These are phyloP conservation scores for Cichladusa arquata DNA, from an alignment of 2,113 vertebrate species.

Conservation along the genomic window DNA sequence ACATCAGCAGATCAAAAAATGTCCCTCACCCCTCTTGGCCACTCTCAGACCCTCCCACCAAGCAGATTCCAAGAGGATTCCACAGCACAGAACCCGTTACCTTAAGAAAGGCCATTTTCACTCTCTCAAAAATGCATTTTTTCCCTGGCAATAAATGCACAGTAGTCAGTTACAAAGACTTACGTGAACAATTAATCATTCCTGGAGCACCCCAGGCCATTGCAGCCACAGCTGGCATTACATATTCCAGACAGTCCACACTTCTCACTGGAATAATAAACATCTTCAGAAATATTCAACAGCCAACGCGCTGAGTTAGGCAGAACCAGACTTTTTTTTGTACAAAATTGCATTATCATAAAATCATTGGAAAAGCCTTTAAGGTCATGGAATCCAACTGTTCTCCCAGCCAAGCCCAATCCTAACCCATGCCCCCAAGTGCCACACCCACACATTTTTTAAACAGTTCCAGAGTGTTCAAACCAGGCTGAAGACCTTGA, in stretches of 20 bases:
- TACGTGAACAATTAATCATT: neutral
- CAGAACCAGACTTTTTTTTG: neutral
- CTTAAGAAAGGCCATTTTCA: neutral
- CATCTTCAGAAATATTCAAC: neutral
- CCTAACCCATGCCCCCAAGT: neutral
- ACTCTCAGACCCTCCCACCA: fast-evolving
- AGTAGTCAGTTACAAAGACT: neutral
- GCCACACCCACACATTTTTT: neutral
- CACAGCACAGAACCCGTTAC: fast-evolving
- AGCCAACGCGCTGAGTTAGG: fast-evolving
- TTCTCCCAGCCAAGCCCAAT: neutral
- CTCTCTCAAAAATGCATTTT: neutral
- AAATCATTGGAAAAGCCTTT: neutral
- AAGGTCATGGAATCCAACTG: neutral
- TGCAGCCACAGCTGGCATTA: neutral
- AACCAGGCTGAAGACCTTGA: neutral
- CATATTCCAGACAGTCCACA: neutral
- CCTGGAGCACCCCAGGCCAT: neutral
- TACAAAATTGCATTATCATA: neutral
- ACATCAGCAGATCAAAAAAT: fast-evolving
- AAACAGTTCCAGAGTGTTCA: neutral
- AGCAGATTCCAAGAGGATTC: neutral
- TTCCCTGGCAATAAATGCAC: neutral
- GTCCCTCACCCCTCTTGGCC: neutral
- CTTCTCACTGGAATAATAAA: neutral